Evolutionary conservation across 2,113 vertebrate genomes (phyloP).

Genomic region (Ramphastos sulfuratus): DNA sequence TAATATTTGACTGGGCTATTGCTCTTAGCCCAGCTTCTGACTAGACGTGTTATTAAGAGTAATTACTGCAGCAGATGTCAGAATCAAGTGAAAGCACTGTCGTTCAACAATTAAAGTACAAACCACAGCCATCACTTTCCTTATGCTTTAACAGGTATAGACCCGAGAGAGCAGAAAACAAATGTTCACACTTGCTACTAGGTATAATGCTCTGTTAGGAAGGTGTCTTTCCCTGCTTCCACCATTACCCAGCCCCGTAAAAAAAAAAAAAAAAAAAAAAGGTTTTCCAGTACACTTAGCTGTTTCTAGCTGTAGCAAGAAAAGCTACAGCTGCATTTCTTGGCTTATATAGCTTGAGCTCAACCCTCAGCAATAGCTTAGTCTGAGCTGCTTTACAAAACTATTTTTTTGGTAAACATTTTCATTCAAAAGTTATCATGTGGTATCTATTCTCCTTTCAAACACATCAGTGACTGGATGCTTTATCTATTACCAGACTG

Average conservation of each 20-base stretch:
- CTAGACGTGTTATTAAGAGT: neutral
- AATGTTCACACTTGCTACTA: conserved; percentile 40
- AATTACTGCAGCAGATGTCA: conserved; percentile 13
- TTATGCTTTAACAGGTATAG: conserved; percentile 22
- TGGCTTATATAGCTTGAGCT: conserved; percentile 36
- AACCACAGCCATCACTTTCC: neutral
- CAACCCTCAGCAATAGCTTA: conserved; percentile 45
- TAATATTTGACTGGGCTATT: neutral
- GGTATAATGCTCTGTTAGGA: conserved; percentile 6
- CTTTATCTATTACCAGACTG: neutral
- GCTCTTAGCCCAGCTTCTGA: neutral
- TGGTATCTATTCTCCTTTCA: conserved; percentile 5
- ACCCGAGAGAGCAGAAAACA: conserved; percentile 9
- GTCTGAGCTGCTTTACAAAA: conserved; percentile 60
- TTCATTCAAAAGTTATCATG: conserved; percentile 55
- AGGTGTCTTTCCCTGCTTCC: neutral
- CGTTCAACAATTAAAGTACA: neutral
- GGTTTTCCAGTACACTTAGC: conserved; percentile 64
- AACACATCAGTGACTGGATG: neutral
- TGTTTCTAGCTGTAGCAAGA: conserved; percentile 68
- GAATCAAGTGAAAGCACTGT: neutral
- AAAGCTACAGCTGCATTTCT: conserved; percentile 69
- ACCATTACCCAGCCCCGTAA: neutral
- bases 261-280: neutral
- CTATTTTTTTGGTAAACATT: conserved; percentile 56